Conservation (phyloP, 2,888 invertebrate genomes). For the Ophion costatus region DNA sequence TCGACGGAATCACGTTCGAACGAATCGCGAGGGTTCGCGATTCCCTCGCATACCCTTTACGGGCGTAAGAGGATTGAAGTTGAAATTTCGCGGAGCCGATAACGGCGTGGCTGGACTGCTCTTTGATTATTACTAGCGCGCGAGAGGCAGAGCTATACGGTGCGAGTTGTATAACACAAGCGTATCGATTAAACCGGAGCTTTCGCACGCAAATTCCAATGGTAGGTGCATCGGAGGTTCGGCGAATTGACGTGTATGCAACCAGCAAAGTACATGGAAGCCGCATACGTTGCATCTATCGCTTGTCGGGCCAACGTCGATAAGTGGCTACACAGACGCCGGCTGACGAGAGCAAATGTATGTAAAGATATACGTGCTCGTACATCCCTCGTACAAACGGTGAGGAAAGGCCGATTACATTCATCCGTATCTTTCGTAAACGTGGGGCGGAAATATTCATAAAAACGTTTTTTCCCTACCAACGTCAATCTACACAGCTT, state of each 20-base stretch:
- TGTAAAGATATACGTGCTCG: slow-evolving; percentile 60
- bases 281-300: slow-evolving; percentile 42
- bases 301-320: slow-evolving; percentile 58
- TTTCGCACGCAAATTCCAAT: slow-evolving; percentile 54
- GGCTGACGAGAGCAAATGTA: slow-evolving; percentile 46
- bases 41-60: neutral
- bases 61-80: neutral
- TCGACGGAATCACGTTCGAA: neutral
- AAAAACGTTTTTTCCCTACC: neutral
- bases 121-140: neutral
- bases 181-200: slow-evolving; percentile 33
- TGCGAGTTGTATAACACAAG: neutral
- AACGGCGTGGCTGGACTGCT: neutral
- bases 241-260: slow-evolving; percentile 60
- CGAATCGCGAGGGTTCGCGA: neutral
- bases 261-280: slow-evolving; percentile 46
- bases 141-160: neutral
- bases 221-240: slow-evolving; percentile 57
- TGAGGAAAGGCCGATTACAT: slow-evolving; percentile 26
- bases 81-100: neutral
- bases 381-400: slow-evolving; percentile 48
- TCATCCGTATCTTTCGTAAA: slow-evolving; percentile 7
- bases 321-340: slow-evolving; percentile 61
- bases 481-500: neutral
- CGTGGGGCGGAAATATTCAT: neutral